phyloP scores from a whole-genome alignment of 2,113 vertebrate species.

The Cichladusa arquata region DNA sequence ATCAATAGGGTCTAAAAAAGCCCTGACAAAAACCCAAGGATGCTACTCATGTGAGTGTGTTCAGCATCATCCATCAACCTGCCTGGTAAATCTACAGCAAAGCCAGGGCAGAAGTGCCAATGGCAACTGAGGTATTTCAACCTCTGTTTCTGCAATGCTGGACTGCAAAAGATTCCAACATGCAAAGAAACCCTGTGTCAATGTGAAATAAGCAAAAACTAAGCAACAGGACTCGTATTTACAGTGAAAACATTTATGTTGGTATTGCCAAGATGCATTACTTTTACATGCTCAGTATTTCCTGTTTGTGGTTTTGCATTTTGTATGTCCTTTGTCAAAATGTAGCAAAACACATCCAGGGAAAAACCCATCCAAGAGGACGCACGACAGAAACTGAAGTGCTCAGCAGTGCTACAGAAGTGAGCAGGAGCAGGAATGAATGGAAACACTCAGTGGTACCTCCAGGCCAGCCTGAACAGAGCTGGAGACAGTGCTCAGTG shows the following conservation, averaged over 20 bases:
- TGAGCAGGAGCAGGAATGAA: not conserved
- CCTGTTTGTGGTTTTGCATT: not conserved
- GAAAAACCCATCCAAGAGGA: not conserved
- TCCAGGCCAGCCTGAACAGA: not conserved
- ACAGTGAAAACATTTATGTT: not conserved
- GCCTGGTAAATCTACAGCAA: not conserved
- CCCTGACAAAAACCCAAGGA: not conserved
- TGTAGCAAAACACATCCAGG: not conserved
- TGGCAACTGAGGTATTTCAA: not conserved
- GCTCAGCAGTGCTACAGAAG: not conserved
- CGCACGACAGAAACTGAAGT: not conserved
- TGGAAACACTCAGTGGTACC: constrained; percentile 36
- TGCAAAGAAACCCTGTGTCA: not conserved
- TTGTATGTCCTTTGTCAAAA: not conserved
- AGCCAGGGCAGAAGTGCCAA: not conserved
- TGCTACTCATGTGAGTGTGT: not conserved
- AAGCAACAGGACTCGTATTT: not conserved
- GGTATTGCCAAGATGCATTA: not conserved
- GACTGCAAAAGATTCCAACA: not conserved
- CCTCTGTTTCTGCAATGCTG: not conserved
- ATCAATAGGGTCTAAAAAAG: not conserved
- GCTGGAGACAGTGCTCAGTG: not conserved
- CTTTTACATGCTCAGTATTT: not conserved
- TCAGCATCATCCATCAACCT: not conserved
- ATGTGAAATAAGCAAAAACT: not conserved